Evolutionary conservation across 2,888 invertebrate genomes (phyloP), one percentile per base, ranked within the genome.

Genomic region (Chalcosyrphus nemorum): DNA sequence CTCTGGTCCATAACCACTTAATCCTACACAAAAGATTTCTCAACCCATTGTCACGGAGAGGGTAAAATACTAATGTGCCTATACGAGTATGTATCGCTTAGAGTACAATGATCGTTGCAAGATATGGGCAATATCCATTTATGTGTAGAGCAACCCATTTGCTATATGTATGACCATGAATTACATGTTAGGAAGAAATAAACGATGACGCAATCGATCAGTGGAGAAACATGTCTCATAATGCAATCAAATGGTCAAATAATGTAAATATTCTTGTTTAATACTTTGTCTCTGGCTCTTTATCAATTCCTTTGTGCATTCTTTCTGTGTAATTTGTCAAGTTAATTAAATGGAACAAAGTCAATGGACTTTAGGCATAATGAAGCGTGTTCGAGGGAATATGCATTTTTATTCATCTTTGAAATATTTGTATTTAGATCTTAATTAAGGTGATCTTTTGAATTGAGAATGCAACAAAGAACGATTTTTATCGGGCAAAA

Each of bases 171-270:
- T 54, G 61, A 54, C 61, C 76, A 54, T 70, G 76, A 59, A 70
- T 77, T 66, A 59, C 43, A 66, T 21, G 50, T 59, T 59, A 59
- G 47, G 47, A 50, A 43, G 17, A 27, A 56, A 66, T 61, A 50
- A 24, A 68, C 56, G 61, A 78, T 82, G 82, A 82, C 78, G 82
- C 72, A 82, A 82, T 82, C 82, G 82, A 77, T 82, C 68, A 72
- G 77, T 71, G 50, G 35, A 27, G 65, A 77, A n/a, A 41, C 32
- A 66, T 66, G 68, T 56, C 72, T 52, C 76, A 81, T 63, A 72
- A 63, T 56, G 72, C 63, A 78, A 32, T 68, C 61, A 82, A 74
- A 74, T 82, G 76, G 65, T 72, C 43, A 75, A 19, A 4, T 11
- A 24, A n/a, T 50, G 1, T 24, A 5, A 9, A 13, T 17, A 45